phyloP scores from a whole-genome alignment of 2,113 vertebrate species.

The Stegastes partitus region DNA sequence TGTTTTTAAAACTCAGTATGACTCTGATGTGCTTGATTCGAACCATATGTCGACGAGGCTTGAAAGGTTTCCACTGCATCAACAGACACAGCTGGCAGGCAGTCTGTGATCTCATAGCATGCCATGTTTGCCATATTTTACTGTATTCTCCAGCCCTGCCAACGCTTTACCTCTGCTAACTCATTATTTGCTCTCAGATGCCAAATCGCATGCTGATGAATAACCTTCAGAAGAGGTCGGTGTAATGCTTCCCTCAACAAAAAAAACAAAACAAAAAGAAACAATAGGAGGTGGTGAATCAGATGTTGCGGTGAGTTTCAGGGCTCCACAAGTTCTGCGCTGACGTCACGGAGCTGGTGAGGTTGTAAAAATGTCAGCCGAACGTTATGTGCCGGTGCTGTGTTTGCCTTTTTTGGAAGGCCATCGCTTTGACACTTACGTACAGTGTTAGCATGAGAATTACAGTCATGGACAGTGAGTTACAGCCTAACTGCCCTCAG shows the following conservation, averaged over 20 bases:
- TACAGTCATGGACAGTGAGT: conserved; percentile 62
- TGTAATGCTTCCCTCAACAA: conserved; percentile 21
- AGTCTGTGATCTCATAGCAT: conserved; percentile 71
- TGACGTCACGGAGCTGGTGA: conserved; percentile 52
- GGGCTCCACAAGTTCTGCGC: conserved; percentile 27
- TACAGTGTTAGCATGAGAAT: conserved; percentile 54
- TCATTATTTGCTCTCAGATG: conserved; percentile 52
- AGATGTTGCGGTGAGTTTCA: conserved; percentile 27
- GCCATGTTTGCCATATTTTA: conserved; percentile 61
- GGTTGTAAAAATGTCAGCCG: conserved; percentile 46
- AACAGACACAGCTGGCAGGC: conserved; percentile 72
- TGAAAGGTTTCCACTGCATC: conserved; percentile 58
- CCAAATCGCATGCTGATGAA: conserved; percentile 48
- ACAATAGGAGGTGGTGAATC: conserved; percentile 33
- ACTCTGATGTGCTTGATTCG: conserved; percentile 59
- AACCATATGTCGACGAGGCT: conserved; percentile 73
- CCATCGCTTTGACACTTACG: conserved; percentile 18
- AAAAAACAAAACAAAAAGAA: conserved; percentile 36
- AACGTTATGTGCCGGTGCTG: conserved; percentile 47
- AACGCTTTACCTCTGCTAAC: conserved; percentile 51
- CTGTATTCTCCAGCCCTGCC: conserved; percentile 35
- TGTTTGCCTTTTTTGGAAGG: conserved; percentile 21
- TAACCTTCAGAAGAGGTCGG: conserved; percentile 51
- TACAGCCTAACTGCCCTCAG: conserved; percentile 53
- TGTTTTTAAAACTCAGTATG: conserved; percentile 63